These are phyloP conservation scores for Clarias magur DNA, from an alignment of 2,113 vertebrate genomes.

Conservation along the genomic window DNA sequence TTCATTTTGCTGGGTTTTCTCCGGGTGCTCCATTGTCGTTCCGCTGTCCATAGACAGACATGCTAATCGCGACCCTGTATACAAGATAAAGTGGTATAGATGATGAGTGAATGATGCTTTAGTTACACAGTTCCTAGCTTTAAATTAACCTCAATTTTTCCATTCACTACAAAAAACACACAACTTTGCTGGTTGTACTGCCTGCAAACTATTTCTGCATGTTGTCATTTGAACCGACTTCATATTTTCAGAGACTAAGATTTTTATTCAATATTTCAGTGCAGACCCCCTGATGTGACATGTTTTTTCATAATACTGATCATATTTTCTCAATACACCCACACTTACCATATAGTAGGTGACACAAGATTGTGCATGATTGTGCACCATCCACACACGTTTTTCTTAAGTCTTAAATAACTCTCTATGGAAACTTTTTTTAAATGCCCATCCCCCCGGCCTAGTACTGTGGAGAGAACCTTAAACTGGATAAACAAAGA, in stretches of 20 bases:
- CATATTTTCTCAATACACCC: background rate
- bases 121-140: constrained; percentile 51
- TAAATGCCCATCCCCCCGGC: constrained; percentile 13
- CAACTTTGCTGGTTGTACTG: background rate
- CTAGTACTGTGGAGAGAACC: constrained; percentile 26
- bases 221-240: background rate
- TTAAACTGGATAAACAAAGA: constrained; percentile 66
- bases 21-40: no score
- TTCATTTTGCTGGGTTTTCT: no score
- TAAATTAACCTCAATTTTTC: background rate
- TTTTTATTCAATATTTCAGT: background rate
- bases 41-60: no score
- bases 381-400: background rate
- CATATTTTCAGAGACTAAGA: background rate
- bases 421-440: constrained; percentile 31
- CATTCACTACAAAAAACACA: background rate
- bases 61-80: no score
- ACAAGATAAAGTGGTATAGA: no score
- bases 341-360: background rate
- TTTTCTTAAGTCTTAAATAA: background rate
- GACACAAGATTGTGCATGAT: background rate
- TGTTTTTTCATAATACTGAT: background rate
- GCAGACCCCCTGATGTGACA: background rate
- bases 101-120: no score
- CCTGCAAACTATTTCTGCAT: background rate